phyloP scores from a whole-genome alignment of 2,888 invertebrate genomes.

The Diadromus collaris region DNA sequence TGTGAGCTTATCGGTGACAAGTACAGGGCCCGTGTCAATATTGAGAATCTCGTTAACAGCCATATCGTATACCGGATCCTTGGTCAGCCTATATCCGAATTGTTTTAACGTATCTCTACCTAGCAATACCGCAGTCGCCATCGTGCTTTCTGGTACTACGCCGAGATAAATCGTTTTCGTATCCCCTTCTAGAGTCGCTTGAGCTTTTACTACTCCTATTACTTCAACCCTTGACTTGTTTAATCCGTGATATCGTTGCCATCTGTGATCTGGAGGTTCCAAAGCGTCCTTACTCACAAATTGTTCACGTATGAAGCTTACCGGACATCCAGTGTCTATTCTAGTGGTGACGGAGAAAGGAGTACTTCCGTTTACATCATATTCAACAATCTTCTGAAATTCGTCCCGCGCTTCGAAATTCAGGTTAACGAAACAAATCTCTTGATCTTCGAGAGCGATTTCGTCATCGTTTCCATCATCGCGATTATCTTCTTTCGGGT shows the following conservation, averaged over 20 bases:
- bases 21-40: constrained; percentile 22
- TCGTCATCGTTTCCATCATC: constrained; percentile 2
- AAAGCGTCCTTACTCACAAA: constrained; percentile 35
- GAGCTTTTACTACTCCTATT: constrained; percentile 25
- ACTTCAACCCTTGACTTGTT: constrained; percentile 49
- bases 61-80: constrained; percentile 34
- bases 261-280: constrained; percentile 2
- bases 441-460: no score
- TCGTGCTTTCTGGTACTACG: constrained; percentile 33
- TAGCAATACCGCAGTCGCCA: constrained; percentile 33
- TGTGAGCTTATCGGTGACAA: no score
- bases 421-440: constrained; percentile 45
- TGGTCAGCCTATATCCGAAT: constrained; percentile 49
- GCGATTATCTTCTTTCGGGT: background rate
- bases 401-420: constrained; percentile 23
- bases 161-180: constrained; percentile 14
- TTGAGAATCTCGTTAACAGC: constrained; percentile 32
- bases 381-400: constrained; percentile 24
- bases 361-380: constrained; percentile 25
- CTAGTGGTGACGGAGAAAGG: constrained; percentile 36
- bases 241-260: constrained; percentile 40
- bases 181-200: constrained; percentile 41
- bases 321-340: constrained; percentile 49
- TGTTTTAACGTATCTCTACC: constrained; percentile 40
- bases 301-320: constrained; percentile 42